Percentiles rank a stretch among this genome's conserved stretches.
These are phyloP conservation scores for Ammospiza maritima DNA, from an alignment of 2,797 vertebrate species.

Conservation along the genomic window DNA sequence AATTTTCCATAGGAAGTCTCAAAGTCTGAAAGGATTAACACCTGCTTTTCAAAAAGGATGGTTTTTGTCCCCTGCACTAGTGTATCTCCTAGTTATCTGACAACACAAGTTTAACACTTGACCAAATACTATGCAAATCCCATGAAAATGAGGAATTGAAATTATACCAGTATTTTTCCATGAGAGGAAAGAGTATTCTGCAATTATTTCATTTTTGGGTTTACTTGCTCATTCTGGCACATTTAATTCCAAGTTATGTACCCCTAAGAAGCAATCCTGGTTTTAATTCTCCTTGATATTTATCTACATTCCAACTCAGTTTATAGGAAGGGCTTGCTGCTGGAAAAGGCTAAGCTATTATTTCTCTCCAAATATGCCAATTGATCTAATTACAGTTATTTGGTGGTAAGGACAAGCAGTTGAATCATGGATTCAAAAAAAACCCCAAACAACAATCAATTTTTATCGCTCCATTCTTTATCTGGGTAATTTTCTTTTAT, in stretches of 20 bases:
- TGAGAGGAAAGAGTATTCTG: not conserved
- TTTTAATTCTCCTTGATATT: not conserved
- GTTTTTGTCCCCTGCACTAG: not conserved
- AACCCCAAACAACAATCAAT: not conserved
- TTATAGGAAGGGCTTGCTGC: not conserved
- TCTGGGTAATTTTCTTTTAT: not conserved
- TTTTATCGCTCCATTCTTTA: not conserved
- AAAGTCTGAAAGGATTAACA: not conserved
- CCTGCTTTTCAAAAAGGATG: not conserved
- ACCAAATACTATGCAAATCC: not conserved
- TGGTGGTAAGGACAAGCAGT: not conserved
- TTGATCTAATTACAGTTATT: not conserved
- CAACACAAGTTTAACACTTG: not conserved
- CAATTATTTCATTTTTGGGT: not conserved
- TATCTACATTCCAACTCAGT: not conserved
- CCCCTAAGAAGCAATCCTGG: not conserved
- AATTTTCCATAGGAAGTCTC: not conserved
- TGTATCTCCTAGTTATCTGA: not conserved
- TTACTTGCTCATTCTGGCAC: not conserved
- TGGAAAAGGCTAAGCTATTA: not conserved
- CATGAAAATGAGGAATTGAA: not conserved
- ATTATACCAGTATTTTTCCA: not conserved
- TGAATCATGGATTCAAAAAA: not conserved
- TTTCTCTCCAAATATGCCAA: not conserved
- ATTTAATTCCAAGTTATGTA: not conserved